Percentiles rank a stretch among this genome's conserved stretches.
These are phyloP conservation scores for Arenaria interpres DNA, from an alignment of 2,113 vertebrate species.

Conservation along the genomic window DNA sequence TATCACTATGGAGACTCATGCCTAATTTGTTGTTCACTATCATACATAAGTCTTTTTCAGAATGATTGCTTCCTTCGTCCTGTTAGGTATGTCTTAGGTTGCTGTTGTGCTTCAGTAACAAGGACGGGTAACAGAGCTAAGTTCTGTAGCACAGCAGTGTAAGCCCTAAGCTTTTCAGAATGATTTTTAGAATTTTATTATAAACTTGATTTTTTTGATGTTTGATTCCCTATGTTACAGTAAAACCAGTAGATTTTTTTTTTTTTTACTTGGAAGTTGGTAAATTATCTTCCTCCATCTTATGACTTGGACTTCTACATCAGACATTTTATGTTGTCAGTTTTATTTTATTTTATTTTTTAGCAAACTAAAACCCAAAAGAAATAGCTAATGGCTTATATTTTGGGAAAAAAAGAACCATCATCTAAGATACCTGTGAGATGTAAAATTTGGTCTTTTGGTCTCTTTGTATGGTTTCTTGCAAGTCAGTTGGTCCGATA, in stretches of 20 bases:
- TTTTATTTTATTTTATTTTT: neutral
- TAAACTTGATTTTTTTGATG: neutral
- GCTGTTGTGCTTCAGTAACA: neutral
- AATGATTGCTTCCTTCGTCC: constrained; percentile 52
- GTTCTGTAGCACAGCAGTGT: neutral
- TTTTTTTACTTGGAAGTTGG: neutral
- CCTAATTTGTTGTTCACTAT: constrained; percentile 50
- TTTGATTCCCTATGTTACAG: neutral
- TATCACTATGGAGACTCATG: constrained; percentile 57
- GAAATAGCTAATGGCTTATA: neutral
- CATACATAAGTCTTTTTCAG: constrained; percentile 12
- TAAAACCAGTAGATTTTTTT: neutral
- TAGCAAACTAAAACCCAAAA: neutral
- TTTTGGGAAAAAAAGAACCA: neutral
- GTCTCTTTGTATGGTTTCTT: neutral
- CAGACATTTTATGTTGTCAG: neutral
- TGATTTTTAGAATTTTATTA: neutral
- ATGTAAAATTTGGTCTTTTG: neutral
- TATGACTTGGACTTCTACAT: neutral
- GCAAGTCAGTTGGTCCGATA: neutral
- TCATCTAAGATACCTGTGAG: neutral
- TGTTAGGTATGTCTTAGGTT: neutral
- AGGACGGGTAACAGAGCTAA: neutral
- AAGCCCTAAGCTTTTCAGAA: neutral
- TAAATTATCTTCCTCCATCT: neutral